Evolutionary conservation across 2,113 vertebrate genomes (phyloP).

Genomic region (Ammodytes dubius): DNA sequence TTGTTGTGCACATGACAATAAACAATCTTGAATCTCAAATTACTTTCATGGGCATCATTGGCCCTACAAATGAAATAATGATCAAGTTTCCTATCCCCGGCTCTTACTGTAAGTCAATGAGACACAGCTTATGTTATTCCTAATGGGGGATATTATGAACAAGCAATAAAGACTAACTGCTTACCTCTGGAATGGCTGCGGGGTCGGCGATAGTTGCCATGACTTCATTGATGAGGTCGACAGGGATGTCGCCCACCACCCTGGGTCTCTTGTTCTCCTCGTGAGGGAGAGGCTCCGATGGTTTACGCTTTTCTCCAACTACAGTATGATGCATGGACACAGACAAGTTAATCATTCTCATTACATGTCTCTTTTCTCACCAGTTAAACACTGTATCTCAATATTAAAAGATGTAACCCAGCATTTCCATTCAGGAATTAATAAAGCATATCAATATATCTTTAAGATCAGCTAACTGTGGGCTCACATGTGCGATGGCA

Average conservation of each 20-base stretch:
- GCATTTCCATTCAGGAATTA: neutral
- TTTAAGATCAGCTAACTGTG: too few species aligned
- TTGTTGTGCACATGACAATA: too few species aligned
- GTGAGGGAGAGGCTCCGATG: slow-evolving; percentile 87
- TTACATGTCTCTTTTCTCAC: neutral
- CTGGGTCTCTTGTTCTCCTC: slow-evolving; percentile 93
- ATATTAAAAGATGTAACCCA: neutral
- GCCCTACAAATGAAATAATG: too few species aligned
- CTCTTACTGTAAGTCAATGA: neutral
- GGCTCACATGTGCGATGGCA: neutral
- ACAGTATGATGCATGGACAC: slow-evolving; percentile 32
- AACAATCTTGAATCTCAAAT: too few species aligned
- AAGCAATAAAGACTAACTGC: neutral
- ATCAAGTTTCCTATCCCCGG: neutral
- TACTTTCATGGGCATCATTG: too few species aligned
- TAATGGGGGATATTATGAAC: neutral
- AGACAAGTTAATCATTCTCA: slow-evolving; percentile 6
- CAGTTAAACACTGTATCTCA: neutral
- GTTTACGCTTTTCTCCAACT: slow-evolving; percentile 94
- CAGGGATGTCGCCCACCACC: slow-evolving; percentile 95
- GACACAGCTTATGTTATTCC: neutral
- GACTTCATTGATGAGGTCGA: slow-evolving; percentile 97
- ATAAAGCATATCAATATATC: too few species aligned
- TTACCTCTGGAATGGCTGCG: slow-evolving; percentile 87
- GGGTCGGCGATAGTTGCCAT: slow-evolving; percentile 99